Conservation (phyloP, 2,888 invertebrate species). For the Nemoura dubitans region DNA sequence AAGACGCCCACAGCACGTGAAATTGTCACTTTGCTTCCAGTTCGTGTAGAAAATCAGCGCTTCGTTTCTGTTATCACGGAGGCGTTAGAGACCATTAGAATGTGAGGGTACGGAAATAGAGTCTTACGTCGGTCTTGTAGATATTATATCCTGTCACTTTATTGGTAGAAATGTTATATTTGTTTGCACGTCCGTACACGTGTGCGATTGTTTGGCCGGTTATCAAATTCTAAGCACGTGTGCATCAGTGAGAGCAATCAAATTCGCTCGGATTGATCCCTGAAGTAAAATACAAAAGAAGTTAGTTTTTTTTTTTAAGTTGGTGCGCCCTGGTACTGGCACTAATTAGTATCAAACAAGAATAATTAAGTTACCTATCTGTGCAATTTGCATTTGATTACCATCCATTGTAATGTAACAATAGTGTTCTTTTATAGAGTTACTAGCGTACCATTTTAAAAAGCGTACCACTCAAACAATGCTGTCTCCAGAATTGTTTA, state of each 20-base stretch:
- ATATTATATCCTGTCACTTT: too few species aligned
- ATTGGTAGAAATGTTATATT: not conserved
- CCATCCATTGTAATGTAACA: not conserved
- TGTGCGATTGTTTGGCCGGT: not conserved
- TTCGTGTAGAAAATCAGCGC: not conserved
- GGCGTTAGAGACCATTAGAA: not conserved
- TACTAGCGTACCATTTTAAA: not conserved
- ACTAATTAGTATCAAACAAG: not conserved
- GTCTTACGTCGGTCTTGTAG: not conserved
- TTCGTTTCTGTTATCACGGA: not conserved
- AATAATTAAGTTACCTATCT: not conserved
- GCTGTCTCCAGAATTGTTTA: not conserved
- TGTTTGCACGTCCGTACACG: not conserved
- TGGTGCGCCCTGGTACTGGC: not conserved
- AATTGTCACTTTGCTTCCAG: not conserved
- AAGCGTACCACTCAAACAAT: not conserved
- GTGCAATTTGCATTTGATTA: not conserved
- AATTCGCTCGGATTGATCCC: not conserved
- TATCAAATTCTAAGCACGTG: not conserved
- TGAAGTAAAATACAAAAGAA: constrained; percentile 4
- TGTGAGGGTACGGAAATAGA: not conserved
- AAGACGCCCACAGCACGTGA: not conserved
- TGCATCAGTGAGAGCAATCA: not conserved
- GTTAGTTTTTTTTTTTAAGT: not conserved
- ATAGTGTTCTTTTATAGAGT: not conserved